Evolutionary conservation across 2,888 invertebrate genomes (phyloP).

Genomic region (Bhutanitis thaidina): DNA sequence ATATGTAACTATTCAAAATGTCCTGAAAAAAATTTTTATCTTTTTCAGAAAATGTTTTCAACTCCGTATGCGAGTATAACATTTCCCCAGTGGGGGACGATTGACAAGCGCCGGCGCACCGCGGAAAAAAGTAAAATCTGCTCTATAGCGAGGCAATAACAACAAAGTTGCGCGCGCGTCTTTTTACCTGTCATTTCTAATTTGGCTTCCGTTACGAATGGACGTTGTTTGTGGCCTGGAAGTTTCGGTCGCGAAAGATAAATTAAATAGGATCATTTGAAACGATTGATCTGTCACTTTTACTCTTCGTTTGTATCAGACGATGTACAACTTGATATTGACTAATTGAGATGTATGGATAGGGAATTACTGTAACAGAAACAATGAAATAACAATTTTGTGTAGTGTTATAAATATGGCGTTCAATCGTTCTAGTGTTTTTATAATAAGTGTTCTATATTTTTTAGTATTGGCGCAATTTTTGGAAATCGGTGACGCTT

Average conservation of each 20-base stretch:
- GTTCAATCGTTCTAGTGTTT: conserved; percentile 28
- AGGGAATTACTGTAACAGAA: background rate
- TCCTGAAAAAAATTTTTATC: too few species aligned
- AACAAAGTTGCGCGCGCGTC: conserved; percentile 51
- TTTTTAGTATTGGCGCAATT: conserved; percentile 40
- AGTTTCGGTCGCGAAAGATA: background rate
- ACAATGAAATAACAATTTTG: conserved; percentile 14
- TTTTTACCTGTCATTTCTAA: conserved; percentile 70
- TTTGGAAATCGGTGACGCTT: conserved; percentile 43
- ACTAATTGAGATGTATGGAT: background rate
- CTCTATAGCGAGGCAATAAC: conserved; percentile 63
- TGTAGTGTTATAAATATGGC: conserved; percentile 36
- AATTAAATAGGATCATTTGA: background rate
- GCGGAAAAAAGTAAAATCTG: conserved; percentile 73
- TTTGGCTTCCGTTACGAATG: conserved; percentile 48
- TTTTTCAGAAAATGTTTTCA: conserved; percentile 44
- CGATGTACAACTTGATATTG: background rate
- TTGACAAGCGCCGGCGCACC: conserved; percentile 51
- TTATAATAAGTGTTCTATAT: conserved; percentile 29
- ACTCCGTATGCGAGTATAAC: conserved; percentile 35
- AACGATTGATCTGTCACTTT: background rate
- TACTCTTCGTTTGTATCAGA: background rate
- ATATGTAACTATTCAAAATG: too few species aligned
- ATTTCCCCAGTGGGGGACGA: conserved; percentile 69
- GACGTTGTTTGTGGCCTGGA: conserved; percentile 39